Evolutionary conservation across 2,888 invertebrate species (phyloP).

Genomic region (Leucania comma): DNA sequence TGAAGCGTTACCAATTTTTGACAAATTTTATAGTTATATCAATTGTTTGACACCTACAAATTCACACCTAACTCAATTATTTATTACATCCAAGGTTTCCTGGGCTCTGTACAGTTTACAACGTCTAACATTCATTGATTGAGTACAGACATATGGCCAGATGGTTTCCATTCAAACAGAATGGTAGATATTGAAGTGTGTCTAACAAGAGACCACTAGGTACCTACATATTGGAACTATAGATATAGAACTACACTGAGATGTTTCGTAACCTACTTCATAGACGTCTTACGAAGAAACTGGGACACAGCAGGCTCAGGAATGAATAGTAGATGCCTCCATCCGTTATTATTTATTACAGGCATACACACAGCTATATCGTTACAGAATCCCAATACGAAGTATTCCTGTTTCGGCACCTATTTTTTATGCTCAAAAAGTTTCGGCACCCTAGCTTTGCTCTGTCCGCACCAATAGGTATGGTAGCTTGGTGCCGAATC

Average conservation of each 20-base stretch:
- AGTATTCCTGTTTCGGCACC: too few species aligned
- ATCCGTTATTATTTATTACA: neutral
- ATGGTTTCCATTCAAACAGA: slow-evolving; percentile 38
- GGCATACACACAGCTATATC: neutral
- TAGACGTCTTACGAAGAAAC: neutral
- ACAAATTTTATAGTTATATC: too few species aligned
- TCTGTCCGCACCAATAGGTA: too few species aligned
- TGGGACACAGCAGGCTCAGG: neutral
- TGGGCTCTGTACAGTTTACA: slow-evolving; percentile 17
- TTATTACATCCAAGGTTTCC: slow-evolving; percentile 6
- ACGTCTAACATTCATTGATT: slow-evolving; percentile 29
- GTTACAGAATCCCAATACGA: too few species aligned
- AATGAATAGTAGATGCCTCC: neutral
- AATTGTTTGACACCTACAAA: neutral
- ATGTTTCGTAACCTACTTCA: neutral
- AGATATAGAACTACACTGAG: neutral
- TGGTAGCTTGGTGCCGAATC: too few species aligned
- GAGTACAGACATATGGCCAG: slow-evolving; percentile 18
- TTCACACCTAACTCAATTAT: neutral
- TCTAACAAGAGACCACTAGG: slow-evolving; percentile 8
- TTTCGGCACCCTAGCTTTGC: too few species aligned
- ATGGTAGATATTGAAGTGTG: slow-evolving; percentile 39
- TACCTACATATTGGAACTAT: neutral
- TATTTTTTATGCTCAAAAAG: too few species aligned
- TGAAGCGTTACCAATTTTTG: too few species aligned